Conservation (phyloP, 2,888 invertebrate species). For the Toxonevra muliebris region DNA sequence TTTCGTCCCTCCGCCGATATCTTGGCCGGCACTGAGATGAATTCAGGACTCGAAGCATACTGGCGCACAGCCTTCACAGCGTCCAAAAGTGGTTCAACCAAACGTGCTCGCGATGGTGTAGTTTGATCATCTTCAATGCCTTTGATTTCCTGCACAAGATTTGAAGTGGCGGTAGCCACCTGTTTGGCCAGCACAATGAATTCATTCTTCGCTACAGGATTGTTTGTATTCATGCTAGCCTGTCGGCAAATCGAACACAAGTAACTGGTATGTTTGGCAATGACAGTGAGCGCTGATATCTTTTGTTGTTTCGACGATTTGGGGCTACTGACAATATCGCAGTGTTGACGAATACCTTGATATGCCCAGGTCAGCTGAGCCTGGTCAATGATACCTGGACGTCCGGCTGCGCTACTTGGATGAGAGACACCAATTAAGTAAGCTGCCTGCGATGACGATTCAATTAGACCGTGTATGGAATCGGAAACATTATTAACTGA, state of each 20-base stretch:
- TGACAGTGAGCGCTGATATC: slow-evolving; percentile 88
- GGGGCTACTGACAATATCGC: slow-evolving; percentile 77
- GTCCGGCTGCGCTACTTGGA: slow-evolving; percentile 86
- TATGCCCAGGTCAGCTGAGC: slow-evolving; percentile 87
- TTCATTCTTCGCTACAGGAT: slow-evolving; percentile 92
- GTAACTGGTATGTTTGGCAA: slow-evolving; percentile 95
- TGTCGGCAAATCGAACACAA: slow-evolving; percentile 94
- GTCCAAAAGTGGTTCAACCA: slow-evolving; percentile 85
- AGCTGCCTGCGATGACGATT: slow-evolving; percentile 93
- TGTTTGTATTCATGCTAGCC: slow-evolving; percentile 89
- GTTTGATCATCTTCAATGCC: slow-evolving; percentile 85
- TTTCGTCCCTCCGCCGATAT: slow-evolving; percentile 85
- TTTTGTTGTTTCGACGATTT: slow-evolving; percentile 83
- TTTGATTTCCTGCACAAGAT: slow-evolving; percentile 94
- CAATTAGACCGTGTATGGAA: slow-evolving; percentile 91
- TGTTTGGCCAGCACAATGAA: slow-evolving; percentile 98
- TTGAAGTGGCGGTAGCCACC: slow-evolving; percentile 94
- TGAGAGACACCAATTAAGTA: slow-evolving; percentile 95
- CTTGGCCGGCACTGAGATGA: slow-evolving; percentile 89
- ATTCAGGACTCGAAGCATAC: slow-evolving; percentile 94
- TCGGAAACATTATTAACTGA: slow-evolving; percentile 84
- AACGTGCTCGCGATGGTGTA: slow-evolving; percentile 77
- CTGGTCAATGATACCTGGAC: slow-evolving; percentile 89
- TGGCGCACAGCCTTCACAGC: slow-evolving; percentile 92
- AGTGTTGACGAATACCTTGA: slow-evolving; percentile 90